phyloP scores from a whole-genome alignment of 2,888 invertebrate genomes.

The Chelonus formosanus region DNA sequence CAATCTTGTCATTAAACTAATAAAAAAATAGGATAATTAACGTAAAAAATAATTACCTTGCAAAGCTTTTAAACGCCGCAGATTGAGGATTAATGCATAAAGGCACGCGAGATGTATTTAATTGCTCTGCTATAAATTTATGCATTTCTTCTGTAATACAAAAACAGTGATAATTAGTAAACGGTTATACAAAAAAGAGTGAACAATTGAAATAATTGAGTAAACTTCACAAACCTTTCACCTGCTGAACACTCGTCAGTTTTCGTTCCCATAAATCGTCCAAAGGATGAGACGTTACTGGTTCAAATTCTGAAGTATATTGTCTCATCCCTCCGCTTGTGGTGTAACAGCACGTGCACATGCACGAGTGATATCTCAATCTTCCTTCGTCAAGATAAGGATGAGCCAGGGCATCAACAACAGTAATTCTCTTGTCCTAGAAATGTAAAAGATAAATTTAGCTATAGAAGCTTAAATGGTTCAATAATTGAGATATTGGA shows the following conservation, averaged over 20 bases:
- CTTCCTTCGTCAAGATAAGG: constrained; percentile 98
- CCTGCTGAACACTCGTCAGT: constrained; percentile 89
- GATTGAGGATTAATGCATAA: constrained; percentile 99
- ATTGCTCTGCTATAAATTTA: constrained; percentile 97
- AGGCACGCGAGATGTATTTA: constrained; percentile 94
- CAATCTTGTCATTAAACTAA: neutral
- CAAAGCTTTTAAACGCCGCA: constrained; percentile 99
- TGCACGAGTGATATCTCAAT: constrained; percentile 98
- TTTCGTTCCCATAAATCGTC: constrained; percentile 98
- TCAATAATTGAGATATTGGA: constrained; percentile 2
- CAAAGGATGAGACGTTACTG: constrained; percentile 88
- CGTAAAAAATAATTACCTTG: constrained; percentile 79
- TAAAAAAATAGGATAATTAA: constrained; percentile 7
- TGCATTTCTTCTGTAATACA: constrained; percentile 93
- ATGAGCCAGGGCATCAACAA: constrained; percentile 94
- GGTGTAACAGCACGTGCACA: constrained; percentile 98
- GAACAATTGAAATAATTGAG: constrained; percentile 3
- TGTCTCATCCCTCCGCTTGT: constrained; percentile 81
- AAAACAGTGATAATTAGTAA: constrained; percentile 20
- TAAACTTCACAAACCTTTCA: constrained; percentile 78
- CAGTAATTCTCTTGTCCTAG: constrained; percentile 91
- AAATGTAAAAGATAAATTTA: neutral
- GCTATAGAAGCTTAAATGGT: neutral
- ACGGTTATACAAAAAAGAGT: constrained; percentile 14
- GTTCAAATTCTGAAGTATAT: constrained; percentile 90